Evolutionary conservation across 2,797 vertebrate genomes (phyloP).

Genomic region (Gymnopithys bicolor): DNA sequence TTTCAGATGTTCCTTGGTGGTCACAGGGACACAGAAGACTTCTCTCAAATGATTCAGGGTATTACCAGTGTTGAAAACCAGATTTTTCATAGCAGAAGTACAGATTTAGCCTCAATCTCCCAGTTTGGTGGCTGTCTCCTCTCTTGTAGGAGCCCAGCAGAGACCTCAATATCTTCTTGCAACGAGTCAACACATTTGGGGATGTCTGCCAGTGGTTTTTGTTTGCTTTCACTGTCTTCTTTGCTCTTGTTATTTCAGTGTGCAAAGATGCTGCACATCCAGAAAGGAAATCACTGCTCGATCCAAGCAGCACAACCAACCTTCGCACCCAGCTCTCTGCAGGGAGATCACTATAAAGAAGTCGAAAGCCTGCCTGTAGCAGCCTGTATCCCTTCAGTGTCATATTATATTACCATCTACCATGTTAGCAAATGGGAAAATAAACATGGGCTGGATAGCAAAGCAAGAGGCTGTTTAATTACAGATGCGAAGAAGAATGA

Average conservation of each 20-base stretch:
- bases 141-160: not conserved
- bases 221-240: not conserved
- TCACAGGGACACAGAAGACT: not conserved
- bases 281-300: not conserved
- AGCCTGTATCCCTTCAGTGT: conserved; percentile 66
- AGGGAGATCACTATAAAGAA: not conserved
- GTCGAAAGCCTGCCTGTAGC: not conserved
- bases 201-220: not conserved
- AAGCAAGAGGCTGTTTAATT: conserved; percentile 76
- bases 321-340: not conserved
- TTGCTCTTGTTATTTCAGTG: not conserved
- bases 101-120: not conserved
- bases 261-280: not conserved
- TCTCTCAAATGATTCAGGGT: not conserved
- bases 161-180: not conserved
- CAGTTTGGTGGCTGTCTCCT: not conserved
- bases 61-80: not conserved
- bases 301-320: not conserved
- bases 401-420: conserved; percentile 65
- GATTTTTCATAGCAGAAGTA: not conserved
- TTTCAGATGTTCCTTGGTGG: not conserved
- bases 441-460: conserved; percentile 72
- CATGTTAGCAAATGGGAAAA: conserved; percentile 72
- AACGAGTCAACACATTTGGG: not conserved
- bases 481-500: conserved; percentile 69